A percentile compares a stretch with the other conserved stretches of the same genome.
Conservation (phyloP, 2,113 vertebrate species). For the Sinocyclocheilus grahami region DNA sequence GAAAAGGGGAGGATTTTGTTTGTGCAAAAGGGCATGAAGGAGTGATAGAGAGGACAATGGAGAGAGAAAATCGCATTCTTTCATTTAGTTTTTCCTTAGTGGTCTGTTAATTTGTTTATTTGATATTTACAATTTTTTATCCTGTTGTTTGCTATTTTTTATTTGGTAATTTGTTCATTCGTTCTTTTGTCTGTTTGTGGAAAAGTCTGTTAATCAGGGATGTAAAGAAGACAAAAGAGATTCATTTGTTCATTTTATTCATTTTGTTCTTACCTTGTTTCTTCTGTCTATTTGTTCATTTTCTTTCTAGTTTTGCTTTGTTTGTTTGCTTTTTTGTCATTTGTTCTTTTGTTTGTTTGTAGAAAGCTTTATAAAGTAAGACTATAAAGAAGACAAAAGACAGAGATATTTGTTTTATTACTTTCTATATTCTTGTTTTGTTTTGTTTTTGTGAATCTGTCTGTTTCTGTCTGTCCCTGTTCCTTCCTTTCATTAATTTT, state of each 20-base stretch:
- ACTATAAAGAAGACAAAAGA: no score
- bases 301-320: no score
- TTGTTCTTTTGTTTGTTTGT: neutral
- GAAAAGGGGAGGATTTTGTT: slow-evolving; percentile 40
- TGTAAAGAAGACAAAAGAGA: no score
- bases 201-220: no score
- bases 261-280: neutral
- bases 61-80: slow-evolving; percentile 42
- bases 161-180: neutral
- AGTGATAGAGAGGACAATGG: slow-evolving; percentile 60
- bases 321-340: neutral
- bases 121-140: neutral
- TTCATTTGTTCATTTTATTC: no score
- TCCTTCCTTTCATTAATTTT: no score
- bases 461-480: no score
- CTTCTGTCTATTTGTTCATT: neutral
- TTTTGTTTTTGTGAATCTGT: no score
- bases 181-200: neutral
- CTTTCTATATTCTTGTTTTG: no score
- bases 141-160: neutral
- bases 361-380: no score
- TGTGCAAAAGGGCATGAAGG: slow-evolving; percentile 37
- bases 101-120: neutral
- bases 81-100: neutral
- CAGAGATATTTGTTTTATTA: no score